Conservation (phyloP, 2,113 vertebrate genomes). For the Garra rufa region DNA sequence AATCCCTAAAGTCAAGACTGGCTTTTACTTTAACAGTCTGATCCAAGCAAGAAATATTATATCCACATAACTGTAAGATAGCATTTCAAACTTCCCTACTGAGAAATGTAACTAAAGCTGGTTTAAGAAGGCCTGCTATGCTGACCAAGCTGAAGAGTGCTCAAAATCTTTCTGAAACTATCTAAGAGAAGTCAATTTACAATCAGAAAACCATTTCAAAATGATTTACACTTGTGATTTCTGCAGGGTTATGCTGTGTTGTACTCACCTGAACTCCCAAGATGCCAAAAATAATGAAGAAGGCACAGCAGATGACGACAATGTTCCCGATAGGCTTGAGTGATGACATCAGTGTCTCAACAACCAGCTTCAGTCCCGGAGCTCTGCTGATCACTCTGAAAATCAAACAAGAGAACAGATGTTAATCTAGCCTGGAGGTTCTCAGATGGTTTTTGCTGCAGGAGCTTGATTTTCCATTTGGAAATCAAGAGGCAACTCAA, state of each 20-base stretch:
- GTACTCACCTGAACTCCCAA: constrained; percentile 95
- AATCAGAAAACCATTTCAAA: not conserved
- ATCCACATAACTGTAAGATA: constrained; percentile 5
- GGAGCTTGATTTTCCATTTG: not conserved
- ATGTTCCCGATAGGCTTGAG: constrained; percentile 99
- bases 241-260: not conserved
- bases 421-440: not conserved
- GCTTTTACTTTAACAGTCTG: constrained; percentile 14
- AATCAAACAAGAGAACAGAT: constrained; percentile 44
- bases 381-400: constrained; percentile 96
- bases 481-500: not conserved
- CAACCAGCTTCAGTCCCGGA: constrained; percentile 96
- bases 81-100: not conserved
- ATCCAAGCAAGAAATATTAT: not conserved
- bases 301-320: constrained; percentile 98
- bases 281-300: constrained; percentile 99
- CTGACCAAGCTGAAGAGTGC: constrained; percentile 1
- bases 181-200: not conserved
- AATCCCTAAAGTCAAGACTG: constrained; percentile 7
- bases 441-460: not conserved
- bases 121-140: not conserved
- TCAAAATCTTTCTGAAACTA: not conserved
- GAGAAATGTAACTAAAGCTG: not conserved
- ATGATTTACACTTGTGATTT: not conserved
- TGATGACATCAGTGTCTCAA: constrained; percentile 98